Conservation (phyloP, 2,113 vertebrate species). For the Sceloporus undulatus region DNA sequence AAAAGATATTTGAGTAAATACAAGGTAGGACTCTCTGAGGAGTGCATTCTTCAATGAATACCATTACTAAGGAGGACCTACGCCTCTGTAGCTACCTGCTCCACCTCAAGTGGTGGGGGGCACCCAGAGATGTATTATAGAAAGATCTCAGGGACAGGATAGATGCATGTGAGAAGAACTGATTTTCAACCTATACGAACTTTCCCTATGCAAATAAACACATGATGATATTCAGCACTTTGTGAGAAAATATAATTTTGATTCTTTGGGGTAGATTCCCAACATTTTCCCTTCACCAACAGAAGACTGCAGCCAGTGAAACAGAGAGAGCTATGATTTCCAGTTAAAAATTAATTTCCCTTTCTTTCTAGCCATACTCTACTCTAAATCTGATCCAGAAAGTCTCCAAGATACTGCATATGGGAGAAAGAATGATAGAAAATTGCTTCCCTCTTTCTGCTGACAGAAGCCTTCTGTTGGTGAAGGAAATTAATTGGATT, state of each 20-base stretch:
- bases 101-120: not conserved
- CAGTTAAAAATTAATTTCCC: not conserved
- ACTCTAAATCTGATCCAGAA: not conserved
- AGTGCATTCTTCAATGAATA: not conserved
- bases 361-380: not conserved
- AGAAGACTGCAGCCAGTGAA: too few species aligned
- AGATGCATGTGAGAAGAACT: not conserved
- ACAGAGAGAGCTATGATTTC: not conserved
- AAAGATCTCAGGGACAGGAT: not conserved
- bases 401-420: not conserved
- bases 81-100: too few species aligned
- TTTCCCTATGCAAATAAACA: not conserved
- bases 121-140: not conserved
- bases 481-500: not conserved
- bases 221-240: conserved; percentile 13
- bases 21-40: not conserved
- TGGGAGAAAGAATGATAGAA: not conserved
- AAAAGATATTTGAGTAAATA: not conserved
- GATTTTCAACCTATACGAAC: not conserved
- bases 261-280: not conserved
- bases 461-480: not conserved
- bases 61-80: not conserved
- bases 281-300: not conserved
- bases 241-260: conserved; percentile 23
- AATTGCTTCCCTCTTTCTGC: not conserved